Percentiles rank a stretch among this genome's conserved stretches.
phyloP scores from a whole-genome alignment of 2,797 vertebrate species.

The Manis pentadactyla region DNA sequence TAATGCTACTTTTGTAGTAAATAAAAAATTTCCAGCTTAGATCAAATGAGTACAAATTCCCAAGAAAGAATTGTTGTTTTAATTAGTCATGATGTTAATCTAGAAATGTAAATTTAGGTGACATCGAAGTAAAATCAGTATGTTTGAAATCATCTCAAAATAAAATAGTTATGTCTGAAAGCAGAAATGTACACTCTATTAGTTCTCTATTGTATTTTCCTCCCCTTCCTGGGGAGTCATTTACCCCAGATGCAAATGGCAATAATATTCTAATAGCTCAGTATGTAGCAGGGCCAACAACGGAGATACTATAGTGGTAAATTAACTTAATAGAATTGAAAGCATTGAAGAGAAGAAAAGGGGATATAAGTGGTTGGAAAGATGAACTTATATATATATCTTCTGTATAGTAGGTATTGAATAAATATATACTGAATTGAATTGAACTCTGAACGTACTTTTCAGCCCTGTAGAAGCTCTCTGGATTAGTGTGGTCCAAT shows the following conservation, averaged over 20 bases:
- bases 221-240: neutral
- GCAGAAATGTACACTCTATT: neutral
- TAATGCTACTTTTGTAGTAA: conserved; percentile 54
- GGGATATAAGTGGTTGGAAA: conserved; percentile 22
- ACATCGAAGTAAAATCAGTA: conserved; percentile 43
- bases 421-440: neutral
- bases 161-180: conserved; percentile 33
- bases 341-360: conserved; percentile 25
- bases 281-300: neutral
- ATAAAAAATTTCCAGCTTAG: conserved; percentile 28
- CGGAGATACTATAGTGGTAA: neutral
- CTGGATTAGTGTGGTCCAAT: neutral
- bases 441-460: neutral
- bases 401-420: neutral
- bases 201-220: neutral
- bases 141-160: conserved; percentile 48
- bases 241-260: neutral
- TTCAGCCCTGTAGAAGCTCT: neutral
- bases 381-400: neutral
- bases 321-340: conserved; percentile 10
- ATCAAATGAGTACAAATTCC: conserved; percentile 23
- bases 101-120: conserved; percentile 10
- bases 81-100: neutral
- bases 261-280: neutral
- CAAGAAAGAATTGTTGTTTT: conserved; percentile 32